A percentile compares a stretch with the other conserved stretches of the same genome.
Conservation (phyloP, 2,113 vertebrate species). For the Candoia aspera region DNA sequence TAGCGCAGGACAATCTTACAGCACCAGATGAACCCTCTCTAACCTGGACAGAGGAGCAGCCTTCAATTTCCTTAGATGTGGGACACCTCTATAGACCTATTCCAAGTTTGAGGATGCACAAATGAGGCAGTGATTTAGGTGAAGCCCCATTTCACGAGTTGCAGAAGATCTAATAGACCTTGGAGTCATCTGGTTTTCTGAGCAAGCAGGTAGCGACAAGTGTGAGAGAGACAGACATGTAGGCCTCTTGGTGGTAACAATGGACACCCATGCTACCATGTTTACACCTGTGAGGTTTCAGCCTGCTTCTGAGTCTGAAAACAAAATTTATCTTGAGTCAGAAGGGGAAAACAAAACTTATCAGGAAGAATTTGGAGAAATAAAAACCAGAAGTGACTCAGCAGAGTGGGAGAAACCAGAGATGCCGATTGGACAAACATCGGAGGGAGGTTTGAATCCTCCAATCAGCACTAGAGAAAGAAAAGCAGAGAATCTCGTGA, state of each 20-base stretch:
- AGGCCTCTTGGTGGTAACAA: not conserved
- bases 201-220: not conserved
- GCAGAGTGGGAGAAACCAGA: too few relatives aligned
- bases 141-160: not conserved
- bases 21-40: not conserved
- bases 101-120: not conserved
- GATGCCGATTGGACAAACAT: too few relatives aligned
- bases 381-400: too few relatives aligned
- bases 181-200: not conserved
- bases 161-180: not conserved
- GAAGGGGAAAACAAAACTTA: too few relatives aligned
- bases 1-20: not conserved
- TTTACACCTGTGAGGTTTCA: too few relatives aligned
- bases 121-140: not conserved
- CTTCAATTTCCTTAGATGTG: not conserved
- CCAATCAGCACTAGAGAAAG: too few relatives aligned
- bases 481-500: too few relatives aligned
- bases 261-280: not conserved
- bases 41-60: not conserved
- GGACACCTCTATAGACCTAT: not conserved
- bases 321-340: too few relatives aligned
- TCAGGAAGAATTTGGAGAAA: too few relatives aligned
- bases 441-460: too few relatives aligned
- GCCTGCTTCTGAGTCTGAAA: too few relatives aligned
- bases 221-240: not conserved